Conservation (phyloP, 2,888 invertebrate genomes). For the Phyllotreta cruciferae region DNA sequence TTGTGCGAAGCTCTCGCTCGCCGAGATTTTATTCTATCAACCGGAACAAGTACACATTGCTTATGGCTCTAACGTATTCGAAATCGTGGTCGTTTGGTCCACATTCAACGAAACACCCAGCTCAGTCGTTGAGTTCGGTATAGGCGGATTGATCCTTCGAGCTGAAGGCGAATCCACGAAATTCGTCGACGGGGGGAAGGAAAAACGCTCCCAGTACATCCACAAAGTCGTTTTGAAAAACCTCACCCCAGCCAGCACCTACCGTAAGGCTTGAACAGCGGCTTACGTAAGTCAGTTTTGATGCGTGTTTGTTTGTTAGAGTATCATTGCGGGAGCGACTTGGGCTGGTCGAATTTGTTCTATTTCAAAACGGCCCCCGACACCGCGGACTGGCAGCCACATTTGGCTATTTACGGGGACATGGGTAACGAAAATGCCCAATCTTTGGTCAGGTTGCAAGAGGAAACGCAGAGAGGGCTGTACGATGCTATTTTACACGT, state of each 20-base stretch:
- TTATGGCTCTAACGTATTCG: conserved; percentile 69
- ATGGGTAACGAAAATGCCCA: conserved; percentile 93
- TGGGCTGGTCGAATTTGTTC: conserved; percentile 85
- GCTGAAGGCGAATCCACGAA: conserved; percentile 66
- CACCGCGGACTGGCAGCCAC: conserved; percentile 76
- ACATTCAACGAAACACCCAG: conserved; percentile 73
- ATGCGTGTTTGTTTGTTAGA: conserved; percentile 60
- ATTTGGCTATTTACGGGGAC: conserved; percentile 89
- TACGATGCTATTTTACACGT: conserved; percentile 92
- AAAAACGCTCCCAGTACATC: conserved; percentile 73
- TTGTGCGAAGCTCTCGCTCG: conserved; percentile 20
- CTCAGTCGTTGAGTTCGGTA: conserved; percentile 79
- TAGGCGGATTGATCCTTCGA: conserved; percentile 64
- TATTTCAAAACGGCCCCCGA: conserved; percentile 76
- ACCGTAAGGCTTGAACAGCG: no score
- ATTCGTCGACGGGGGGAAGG: conserved; percentile 79
- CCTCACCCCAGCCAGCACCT: conserved; percentile 69
- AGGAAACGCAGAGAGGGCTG: conserved; percentile 78
- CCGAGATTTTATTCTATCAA: conserved; percentile 60
- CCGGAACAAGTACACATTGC: conserved; percentile 75
- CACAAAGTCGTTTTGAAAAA: conserved; percentile 74
- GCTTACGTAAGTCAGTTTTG: conserved; percentile 11
- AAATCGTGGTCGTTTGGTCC: conserved; percentile 84
- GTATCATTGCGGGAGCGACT: conserved; percentile 80
- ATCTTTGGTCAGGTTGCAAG: conserved; percentile 82